Base-by-base conservation (phyloP, 2,888 invertebrate genomes). In the Drosophila anceps region DNA sequence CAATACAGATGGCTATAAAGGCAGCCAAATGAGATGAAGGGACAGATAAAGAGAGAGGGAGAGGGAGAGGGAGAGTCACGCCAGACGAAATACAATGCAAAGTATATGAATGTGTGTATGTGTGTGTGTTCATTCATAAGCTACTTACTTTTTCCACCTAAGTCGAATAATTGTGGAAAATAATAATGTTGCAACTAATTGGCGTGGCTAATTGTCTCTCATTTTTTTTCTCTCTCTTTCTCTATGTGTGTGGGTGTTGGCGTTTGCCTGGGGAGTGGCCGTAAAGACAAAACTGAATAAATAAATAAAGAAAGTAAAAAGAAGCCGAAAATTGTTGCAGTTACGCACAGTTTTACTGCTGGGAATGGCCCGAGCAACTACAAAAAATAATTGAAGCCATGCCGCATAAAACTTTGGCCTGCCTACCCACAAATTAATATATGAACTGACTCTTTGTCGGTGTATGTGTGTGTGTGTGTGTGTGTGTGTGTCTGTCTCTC, bases 181-280 rank as follows among this genome's bases (percentile, higher is more conserved):
- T 71, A 79, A 77, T 79, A 77, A 75, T 77, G 81, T 63, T 85
- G 72, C 77, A 84, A 82, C 88, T 84, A 84, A 84, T 84, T 88
- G 83, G 83, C 83, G 77, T 69, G 62, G 63, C 80, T 80, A 88
- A 84, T 85, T 85, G 77, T 59, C 63, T 43, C 29, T 39, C n/a
- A n/a, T n/a, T n/a, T n/a, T n/a, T 4, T 8, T n/a, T 4, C 55
- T 35, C 43, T 44, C 20, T 4, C 33, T 12, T 4, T 12, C 33
- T 4, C 33, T 33, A 12, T 12, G 46, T 31, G 54, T 27, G 53
- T 46, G 57, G 29, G 58, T 50, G 37, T 13, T 9, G 44, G 55
- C 20, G 31, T 44, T 41, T 39, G 41, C 43, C 39, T 53, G 29
- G 63, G 78, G 67, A 68, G 73, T 50, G 79, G 44, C 41, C 63